Base-by-base conservation (phyloP, 2,113 vertebrate species). In the Felis catus region DNA sequence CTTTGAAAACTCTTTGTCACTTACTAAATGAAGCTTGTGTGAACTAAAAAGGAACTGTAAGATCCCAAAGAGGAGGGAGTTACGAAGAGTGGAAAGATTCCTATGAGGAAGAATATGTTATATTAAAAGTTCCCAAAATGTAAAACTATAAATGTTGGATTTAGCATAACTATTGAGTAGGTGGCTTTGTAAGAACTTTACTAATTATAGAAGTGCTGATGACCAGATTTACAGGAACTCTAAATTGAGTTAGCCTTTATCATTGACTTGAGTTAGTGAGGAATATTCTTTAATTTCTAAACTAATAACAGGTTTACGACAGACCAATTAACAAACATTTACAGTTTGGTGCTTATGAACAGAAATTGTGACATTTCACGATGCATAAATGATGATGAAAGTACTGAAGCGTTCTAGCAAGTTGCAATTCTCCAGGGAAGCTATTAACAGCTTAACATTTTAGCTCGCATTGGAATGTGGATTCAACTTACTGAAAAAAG, bases 281-380 rank as follows among this genome's bases (percentile, higher is more conserved):
- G 94, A 93, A 74, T 51, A 89, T 48, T 81, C 83, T 97, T 95
- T 92, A 39, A 82, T 71, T 96, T 94, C 92, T 89, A 92, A 98
- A 92, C 84, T 94, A 97, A 90, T 94, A 97, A 78, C 85, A 97
- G 92, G 83, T 91, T 97, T 97, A 84, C 95, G 84, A 94, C 19
- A 95, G 92, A 94, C 74, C 92, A 65, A 93, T 51, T 97, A 96
- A 93, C 18, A 66, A 96, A 97, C 91, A 92, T 93, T 95, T 97
- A 73, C 71, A 96, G 65, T 87, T 97, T 86, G 89, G 76, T 91
- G 45, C 87, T 96, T 96, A 91, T 78, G 95, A 97, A 95, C 51
- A 97, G 91, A 97, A 97, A 97, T 36, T 91, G 87, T 98, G 97
- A 98, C 97, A 98, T 98, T 98, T 98, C 97, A 98, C 88, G 91